phyloP scores from a whole-genome alignment of 2,888 invertebrate species.

The Eugnorisma glareosa region DNA sequence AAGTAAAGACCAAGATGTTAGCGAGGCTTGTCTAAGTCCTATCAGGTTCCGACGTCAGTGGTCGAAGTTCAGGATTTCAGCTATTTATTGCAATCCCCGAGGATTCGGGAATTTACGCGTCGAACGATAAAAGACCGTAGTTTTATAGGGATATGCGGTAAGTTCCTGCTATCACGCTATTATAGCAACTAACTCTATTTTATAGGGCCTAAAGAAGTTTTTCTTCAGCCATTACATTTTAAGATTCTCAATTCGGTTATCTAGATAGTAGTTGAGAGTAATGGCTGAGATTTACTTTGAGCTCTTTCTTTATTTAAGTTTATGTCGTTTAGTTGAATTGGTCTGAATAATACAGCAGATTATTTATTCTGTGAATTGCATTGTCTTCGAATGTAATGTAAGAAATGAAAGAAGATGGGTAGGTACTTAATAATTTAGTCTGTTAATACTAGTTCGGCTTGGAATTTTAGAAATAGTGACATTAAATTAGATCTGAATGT shows the following conservation, averaged over 20 bases:
- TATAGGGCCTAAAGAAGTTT: slow-evolving; percentile 64
- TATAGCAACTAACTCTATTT: slow-evolving; percentile 67
- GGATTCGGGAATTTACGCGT: slow-evolving; percentile 86
- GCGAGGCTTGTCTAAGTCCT: slow-evolving; percentile 76
- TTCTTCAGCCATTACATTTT: slow-evolving; percentile 58
- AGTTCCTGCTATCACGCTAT: slow-evolving; percentile 66
- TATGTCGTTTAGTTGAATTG: slow-evolving; percentile 23
- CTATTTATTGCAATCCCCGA: slow-evolving; percentile 88
- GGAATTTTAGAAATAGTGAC: background rate
- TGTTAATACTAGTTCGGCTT: background rate
- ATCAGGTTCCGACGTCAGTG: slow-evolving; percentile 84
- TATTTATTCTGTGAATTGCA: slow-evolving; percentile 16
- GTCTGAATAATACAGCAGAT: slow-evolving; percentile 28
- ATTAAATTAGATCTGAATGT: too few species aligned
- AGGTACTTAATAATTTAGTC: background rate
- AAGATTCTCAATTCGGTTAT: slow-evolving; percentile 60
- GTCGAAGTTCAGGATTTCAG: slow-evolving; percentile 88
- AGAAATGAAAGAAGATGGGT: background rate
- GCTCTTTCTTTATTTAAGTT: slow-evolving; percentile 42
- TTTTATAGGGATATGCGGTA: slow-evolving; percentile 70
- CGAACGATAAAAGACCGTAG: slow-evolving; percentile 82
- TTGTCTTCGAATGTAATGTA: slow-evolving; percentile 11
- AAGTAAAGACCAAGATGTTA: slow-evolving; percentile 55
- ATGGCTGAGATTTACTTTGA: slow-evolving; percentile 39
- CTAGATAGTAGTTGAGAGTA: slow-evolving; percentile 38